Conservation (phyloP, 2,113 vertebrate genomes). For the Eclectus roratus region DNA sequence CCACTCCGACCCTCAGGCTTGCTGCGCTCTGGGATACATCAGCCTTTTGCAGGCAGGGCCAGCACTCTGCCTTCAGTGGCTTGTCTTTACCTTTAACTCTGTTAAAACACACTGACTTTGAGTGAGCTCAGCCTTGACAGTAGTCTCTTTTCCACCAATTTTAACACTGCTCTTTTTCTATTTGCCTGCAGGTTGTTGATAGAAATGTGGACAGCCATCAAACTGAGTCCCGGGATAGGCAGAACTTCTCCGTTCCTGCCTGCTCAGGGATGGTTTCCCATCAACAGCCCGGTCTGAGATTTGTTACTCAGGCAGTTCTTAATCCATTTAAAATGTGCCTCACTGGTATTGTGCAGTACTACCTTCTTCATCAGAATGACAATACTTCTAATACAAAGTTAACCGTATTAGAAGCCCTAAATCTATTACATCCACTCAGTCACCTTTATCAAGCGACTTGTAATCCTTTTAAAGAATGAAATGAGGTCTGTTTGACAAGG, state of each 20-base stretch:
- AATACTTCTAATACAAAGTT: not conserved
- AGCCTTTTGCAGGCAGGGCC: not conserved
- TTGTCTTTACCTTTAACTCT: not conserved
- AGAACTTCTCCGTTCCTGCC: not conserved
- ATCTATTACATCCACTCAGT: not conserved
- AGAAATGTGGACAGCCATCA: not conserved
- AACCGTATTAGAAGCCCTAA: not conserved
- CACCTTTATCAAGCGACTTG: not conserved
- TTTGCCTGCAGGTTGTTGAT: not conserved
- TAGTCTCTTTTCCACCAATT: not conserved
- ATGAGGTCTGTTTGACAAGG: not conserved
- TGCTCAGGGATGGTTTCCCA: not conserved
- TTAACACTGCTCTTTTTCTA: not conserved
- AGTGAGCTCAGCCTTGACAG: not conserved
- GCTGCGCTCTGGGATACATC: not conserved
- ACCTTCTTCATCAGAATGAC: not conserved
- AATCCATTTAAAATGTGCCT: not conserved
- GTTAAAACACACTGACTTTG: not conserved
- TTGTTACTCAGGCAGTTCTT: not conserved
- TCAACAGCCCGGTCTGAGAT: not conserved
- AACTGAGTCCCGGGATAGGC: not conserved
- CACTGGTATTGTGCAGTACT: not conserved
- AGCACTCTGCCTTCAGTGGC: not conserved
- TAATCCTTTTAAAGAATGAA: constrained; percentile 16
- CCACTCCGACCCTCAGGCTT: not conserved